phyloP scores from a whole-genome alignment of 2,888 invertebrate species.

The Lepidocyrtinus sp. region DNA sequence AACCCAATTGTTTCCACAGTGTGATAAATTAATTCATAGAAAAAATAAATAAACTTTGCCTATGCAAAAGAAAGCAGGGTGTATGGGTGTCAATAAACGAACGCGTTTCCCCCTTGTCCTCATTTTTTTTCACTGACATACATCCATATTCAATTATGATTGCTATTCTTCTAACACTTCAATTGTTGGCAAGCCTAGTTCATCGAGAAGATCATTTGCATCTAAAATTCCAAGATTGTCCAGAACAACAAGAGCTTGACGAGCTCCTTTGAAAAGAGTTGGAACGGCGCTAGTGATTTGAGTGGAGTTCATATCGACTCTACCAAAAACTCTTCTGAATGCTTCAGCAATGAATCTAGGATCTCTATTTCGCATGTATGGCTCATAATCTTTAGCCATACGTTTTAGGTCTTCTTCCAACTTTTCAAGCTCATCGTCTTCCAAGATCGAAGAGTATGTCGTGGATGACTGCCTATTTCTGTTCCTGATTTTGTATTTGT shows the following conservation, averaged over 20 bases:
- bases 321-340: constrained; percentile 57
- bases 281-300: constrained; percentile 67
- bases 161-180: neutral
- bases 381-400: constrained; percentile 61
- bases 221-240: constrained; percentile 66
- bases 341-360: constrained; percentile 56
- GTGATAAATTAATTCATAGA: neutral
- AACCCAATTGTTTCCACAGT: neutral
- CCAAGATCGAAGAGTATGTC: constrained; percentile 4
- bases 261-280: constrained; percentile 66
- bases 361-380: constrained; percentile 52
- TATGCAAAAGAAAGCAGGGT: neutral
- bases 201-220: constrained; percentile 50
- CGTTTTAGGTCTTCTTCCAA: constrained; percentile 60
- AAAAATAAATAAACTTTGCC: neutral
- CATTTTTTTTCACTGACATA: neutral
- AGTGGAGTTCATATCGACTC: constrained; percentile 64
- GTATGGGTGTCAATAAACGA: neutral
- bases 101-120: neutral
- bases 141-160: neutral
- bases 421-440: constrained; percentile 64
- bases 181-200: constrained; percentile 21
- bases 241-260: constrained; percentile 65
- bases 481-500: constrained; percentile 32
- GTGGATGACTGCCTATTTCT: constrained; percentile 25